Evolutionary conservation across 2,797 vertebrate species (phyloP).

Genomic region (Syngnathus rostellatus): DNA sequence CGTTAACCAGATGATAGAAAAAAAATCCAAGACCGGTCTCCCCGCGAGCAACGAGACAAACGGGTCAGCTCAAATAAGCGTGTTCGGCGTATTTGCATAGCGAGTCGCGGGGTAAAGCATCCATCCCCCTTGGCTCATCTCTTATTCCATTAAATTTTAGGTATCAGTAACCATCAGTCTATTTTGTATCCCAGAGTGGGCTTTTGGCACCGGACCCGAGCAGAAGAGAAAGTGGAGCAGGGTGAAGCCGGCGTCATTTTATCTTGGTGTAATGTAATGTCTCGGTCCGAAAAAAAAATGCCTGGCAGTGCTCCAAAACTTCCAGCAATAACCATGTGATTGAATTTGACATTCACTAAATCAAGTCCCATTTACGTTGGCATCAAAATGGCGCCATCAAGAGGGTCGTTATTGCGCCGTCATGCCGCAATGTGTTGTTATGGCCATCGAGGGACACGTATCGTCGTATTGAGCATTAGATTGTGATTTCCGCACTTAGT

Average conservation of each 20-base stretch:
- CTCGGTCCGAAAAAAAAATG: neutral
- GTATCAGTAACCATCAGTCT: slow-evolving; percentile 21
- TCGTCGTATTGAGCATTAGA: neutral
- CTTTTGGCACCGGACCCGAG: slow-evolving; percentile 26
- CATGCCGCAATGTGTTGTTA: neutral
- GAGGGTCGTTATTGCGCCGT: neutral
- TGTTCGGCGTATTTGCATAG: slow-evolving; percentile 22
- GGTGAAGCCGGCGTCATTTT: neutral
- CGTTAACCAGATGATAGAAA: neutral
- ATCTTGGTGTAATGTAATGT: neutral
- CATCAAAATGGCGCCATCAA: neutral
- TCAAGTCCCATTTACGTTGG: neutral
- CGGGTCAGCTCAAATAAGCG: slow-evolving; percentile 50
- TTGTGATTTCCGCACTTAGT: neutral
- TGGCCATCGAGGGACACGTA: neutral
- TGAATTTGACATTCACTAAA: neutral
- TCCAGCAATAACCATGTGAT: neutral
- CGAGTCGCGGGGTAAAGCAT: slow-evolving; percentile 25
- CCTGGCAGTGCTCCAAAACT: neutral
- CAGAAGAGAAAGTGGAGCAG: neutral
- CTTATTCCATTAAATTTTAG: slow-evolving; percentile 58
- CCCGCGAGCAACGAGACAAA: slow-evolving; percentile 45
- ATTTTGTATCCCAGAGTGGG: slow-evolving; percentile 27
- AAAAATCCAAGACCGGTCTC: slow-evolving; percentile 27
- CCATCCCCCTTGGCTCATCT: slow-evolving; percentile 49